Conservation (phyloP, 1,140 invertebrate species). For the Psilanteris sp. region DNA sequence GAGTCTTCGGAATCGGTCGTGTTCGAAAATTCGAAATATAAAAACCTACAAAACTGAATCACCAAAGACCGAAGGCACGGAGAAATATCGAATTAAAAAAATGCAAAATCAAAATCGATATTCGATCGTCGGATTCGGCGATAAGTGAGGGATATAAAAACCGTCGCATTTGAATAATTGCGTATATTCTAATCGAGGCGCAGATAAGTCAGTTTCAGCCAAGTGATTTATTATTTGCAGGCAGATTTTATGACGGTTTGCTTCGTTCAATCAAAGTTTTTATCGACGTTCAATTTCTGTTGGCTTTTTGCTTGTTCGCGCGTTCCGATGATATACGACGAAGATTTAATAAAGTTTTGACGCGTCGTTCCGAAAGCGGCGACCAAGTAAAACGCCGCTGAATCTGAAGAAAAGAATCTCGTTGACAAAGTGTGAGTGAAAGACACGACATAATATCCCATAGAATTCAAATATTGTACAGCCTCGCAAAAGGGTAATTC, state of each 20-base stretch:
- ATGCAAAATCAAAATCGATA: too few relatives aligned
- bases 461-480: constrained; percentile 74
- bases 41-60: too few relatives aligned
- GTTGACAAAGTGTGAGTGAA: constrained; percentile 64
- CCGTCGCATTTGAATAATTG: too few relatives aligned
- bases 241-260: constrained; percentile 7
- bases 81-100: too few relatives aligned
- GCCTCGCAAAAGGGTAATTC: constrained; percentile 76
- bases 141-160: too few relatives aligned
- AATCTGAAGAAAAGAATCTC: constrained; percentile 56
- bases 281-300: constrained; percentile 40
- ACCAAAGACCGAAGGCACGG: too few relatives aligned
- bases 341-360: constrained; percentile 51
- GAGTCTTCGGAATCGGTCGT: too few relatives aligned
- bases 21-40: too few relatives aligned
- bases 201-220: neutral
- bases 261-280: constrained; percentile 29
- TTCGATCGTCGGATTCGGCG: too few relatives aligned
- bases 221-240: constrained; percentile 14
- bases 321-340: constrained; percentile 28
- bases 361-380: constrained; percentile 36
- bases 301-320: neutral
- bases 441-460: constrained; percentile 69
- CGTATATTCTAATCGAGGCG: too few relatives aligned
- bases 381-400: constrained; percentile 47